phyloP scores from a whole-genome alignment of 2,797 vertebrate genomes.

The Coranthus polyacanthus region DNA sequence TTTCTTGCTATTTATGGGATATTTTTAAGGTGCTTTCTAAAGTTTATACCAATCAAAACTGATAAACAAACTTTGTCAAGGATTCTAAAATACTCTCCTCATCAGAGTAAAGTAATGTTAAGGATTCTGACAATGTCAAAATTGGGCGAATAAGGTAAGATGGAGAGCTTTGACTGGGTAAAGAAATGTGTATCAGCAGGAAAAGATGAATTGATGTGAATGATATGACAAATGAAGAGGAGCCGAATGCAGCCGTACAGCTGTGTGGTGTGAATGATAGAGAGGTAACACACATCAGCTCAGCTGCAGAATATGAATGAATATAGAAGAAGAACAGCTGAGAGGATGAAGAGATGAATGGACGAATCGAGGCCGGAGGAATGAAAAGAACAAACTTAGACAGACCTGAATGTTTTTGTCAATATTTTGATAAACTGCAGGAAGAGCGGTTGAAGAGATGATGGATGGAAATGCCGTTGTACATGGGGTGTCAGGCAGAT shows the following conservation, averaged over 20 bases:
- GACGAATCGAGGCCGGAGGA: conserved; percentile 29
- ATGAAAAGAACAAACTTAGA: conserved; percentile 15
- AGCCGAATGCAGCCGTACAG: background rate
- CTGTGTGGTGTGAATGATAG: conserved; percentile 29
- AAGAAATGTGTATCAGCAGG: conserved; percentile 42
- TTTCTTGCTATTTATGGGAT: too few relatives aligned
- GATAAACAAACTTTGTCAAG: too few relatives aligned
- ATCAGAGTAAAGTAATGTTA: too few relatives aligned
- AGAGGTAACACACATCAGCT: conserved; percentile 26
- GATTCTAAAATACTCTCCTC: too few relatives aligned
- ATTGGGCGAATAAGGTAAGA: conserved; percentile 24
- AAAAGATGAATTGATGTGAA: conserved; percentile 24
- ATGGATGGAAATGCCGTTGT: conserved; percentile 23
- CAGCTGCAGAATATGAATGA: conserved; percentile 15
- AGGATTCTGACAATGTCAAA: conserved; percentile 13
- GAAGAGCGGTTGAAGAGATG: conserved; percentile 32
- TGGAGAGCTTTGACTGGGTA: conserved; percentile 4
- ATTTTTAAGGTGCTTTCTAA: too few relatives aligned
- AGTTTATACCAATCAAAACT: too few relatives aligned
- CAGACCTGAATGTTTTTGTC: conserved; percentile 32
- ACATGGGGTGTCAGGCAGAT: conserved; percentile 14
- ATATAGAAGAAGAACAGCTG: conserved; percentile 14
- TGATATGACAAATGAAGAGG: conserved; percentile 47
- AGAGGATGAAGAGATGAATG: conserved; percentile 26
- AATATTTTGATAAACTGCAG: conserved; percentile 53